Base-by-base conservation (phyloP, 2,797 vertebrate species). In the Enoplosus armatus region DNA sequence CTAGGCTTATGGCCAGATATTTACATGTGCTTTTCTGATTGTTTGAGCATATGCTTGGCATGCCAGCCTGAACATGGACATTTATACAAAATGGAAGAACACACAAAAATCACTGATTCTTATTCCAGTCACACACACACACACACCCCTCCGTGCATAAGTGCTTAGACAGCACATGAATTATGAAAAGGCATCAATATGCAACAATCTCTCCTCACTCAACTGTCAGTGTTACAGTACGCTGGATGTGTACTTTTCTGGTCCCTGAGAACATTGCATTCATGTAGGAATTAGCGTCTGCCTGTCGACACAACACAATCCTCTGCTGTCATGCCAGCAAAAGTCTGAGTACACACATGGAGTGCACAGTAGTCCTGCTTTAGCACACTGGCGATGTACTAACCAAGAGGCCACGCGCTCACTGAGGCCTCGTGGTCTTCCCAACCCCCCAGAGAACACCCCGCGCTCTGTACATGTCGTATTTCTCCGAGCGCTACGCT, bases 131-230 rank as follows among this genome's bases (percentile, higher is more conserved):
- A 85, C 83, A 83, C 65, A 64, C 59, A 35, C 90, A 85, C 83
- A 83, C 65, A 64, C 59, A 35, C 64, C 29, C 37, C 35, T 56
- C 58, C 64, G 39, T 78, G 68, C 48, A 61, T 48, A 75, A 84
- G 61, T 73, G 82, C 82, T 80, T 63, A 81, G 72, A 83, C 72
- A 76, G 72, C 74, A 83, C 84, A 90, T 87, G 85, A 82, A 89
- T 90, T 85, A 87, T 90, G 75, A 87, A 89, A 75, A 83, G 10
- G 72, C 71, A 85, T 88, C 78, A 84, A 84, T 83, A 87, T 88
- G 87, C 74, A 87, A 63, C 68, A 63, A 69, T 75, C 27, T 72
- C n/a, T 72, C 55, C 33, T 83, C 54, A 29, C 59, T 84, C 58
- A 45, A 51, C 62, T 78, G 78, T 68, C 79, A 60, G 55, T 54